A percentile compares a stretch with the other conserved stretches of the same genome.
Conservation (phyloP, 2,113 vertebrate species). For the Oryzias javanicus region DNA sequence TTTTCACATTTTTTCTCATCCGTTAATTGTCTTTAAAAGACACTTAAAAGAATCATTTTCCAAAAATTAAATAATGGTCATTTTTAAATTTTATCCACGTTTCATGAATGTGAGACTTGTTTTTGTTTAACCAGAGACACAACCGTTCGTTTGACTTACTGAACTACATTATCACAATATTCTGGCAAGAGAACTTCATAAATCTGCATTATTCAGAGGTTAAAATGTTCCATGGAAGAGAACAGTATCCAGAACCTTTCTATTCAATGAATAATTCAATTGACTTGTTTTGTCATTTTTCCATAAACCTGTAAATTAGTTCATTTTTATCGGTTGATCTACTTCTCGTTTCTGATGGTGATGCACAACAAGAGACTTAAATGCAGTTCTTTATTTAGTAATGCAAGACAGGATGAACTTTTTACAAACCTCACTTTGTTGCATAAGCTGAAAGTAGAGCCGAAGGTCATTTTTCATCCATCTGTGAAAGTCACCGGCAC, state of each 20-base stretch:
- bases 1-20: too few species aligned
- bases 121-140: too few species aligned
- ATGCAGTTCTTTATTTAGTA: not conserved
- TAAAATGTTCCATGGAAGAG: not conserved
- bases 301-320: too few species aligned
- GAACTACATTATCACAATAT: not conserved
- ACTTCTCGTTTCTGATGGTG: too few species aligned
- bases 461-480: constrained; percentile 5
- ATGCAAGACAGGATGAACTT: not conserved
- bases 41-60: too few species aligned
- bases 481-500: not conserved
- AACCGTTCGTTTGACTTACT: too few species aligned
- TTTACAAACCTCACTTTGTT: not conserved
- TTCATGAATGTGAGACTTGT: too few species aligned
- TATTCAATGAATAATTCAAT: not conserved
- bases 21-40: too few species aligned
- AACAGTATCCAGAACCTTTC: not conserved
- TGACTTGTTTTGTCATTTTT: not conserved
- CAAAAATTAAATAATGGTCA: too few species aligned
- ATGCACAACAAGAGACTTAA: too few species aligned
- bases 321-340: not conserved
- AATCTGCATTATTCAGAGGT: not conserved
- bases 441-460: not conserved
- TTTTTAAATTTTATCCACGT: too few species aligned
- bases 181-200: not conserved